These are phyloP conservation scores for Rhinophrynus dorsalis DNA, from an alignment of 2,797 vertebrate genomes.

Conservation along the genomic window DNA sequence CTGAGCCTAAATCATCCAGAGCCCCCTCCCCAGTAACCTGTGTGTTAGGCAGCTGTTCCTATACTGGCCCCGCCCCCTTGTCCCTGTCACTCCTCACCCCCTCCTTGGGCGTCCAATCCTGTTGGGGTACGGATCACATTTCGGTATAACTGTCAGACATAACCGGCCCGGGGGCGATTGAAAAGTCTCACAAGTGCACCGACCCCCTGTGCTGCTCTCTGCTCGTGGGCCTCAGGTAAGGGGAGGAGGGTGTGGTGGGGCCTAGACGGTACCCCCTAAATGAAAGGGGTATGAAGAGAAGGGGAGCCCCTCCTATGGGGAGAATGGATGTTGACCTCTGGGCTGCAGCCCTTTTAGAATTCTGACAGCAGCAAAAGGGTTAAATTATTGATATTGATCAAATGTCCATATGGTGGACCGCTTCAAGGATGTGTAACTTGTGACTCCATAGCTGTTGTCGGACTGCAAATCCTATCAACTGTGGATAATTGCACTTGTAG, in stretches of 20 bases:
- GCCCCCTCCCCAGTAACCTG: conserved; percentile 38
- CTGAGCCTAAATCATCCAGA: conserved; percentile 7
- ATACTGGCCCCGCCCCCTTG: conserved; percentile 22
- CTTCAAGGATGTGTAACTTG: too few relatives aligned
- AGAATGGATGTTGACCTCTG: too few relatives aligned
- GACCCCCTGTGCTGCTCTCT: conserved; percentile 68
- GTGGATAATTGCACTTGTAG: too few relatives aligned
- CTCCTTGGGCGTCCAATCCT: conserved; percentile 22
- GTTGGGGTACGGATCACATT: conserved; percentile 39
- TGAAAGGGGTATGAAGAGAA: not conserved
- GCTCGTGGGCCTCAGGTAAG: conserved; percentile 74
- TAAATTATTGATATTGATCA: too few relatives aligned
- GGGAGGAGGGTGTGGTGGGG: not conserved
- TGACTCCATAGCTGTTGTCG: too few relatives aligned
- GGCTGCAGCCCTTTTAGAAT: too few relatives aligned
- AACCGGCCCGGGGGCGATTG: conserved; percentile 42
- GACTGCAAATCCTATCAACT: too few relatives aligned
- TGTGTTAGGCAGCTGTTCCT: conserved; percentile 36
- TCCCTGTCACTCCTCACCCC: conserved; percentile 2
- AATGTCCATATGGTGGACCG: too few relatives aligned
- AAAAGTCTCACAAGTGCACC: conserved; percentile 44
- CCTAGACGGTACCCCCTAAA: conserved; percentile 17
- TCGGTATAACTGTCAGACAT: conserved; percentile 47
- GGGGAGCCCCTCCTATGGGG: not conserved
- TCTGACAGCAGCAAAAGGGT: too few relatives aligned